Evolutionary conservation across 2,113 vertebrate genomes (phyloP).

Genomic region (Hemiprocne comata): DNA sequence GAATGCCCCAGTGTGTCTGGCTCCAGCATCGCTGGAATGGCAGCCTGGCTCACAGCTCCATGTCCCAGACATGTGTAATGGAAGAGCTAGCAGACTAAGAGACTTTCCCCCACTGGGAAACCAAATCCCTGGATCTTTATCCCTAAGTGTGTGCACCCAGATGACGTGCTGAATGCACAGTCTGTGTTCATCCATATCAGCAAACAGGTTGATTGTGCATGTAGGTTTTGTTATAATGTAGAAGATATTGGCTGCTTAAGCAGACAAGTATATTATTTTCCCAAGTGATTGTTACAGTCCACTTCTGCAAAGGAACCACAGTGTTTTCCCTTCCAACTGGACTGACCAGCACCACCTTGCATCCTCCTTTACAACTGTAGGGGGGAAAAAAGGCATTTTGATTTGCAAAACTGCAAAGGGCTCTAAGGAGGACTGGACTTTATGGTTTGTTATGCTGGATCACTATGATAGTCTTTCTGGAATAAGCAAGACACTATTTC

Average conservation of each 20-base stretch:
- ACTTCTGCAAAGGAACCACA: neutral
- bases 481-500: neutral
- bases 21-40: neutral
- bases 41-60: neutral
- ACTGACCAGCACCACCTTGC: neutral
- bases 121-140: neutral
- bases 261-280: neutral
- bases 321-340: neutral
- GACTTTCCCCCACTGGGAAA: neutral
- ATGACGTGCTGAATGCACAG: neutral
- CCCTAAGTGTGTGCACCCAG: neutral
- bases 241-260: neutral
- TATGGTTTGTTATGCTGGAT: neutral
- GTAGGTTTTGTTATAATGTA: neutral
- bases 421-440: neutral
- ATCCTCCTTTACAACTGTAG: neutral
- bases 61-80: accelerated
- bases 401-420: neutral
- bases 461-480: neutral
- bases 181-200: neutral
- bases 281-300: neutral
- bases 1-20: neutral
- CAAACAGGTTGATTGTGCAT: neutral
- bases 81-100: neutral
- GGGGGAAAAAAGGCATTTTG: neutral